Evolutionary conservation across 2,888 invertebrate genomes (phyloP), one percentile per base, ranked within the genome.

Genomic region (Drosophila longiperda): DNA sequence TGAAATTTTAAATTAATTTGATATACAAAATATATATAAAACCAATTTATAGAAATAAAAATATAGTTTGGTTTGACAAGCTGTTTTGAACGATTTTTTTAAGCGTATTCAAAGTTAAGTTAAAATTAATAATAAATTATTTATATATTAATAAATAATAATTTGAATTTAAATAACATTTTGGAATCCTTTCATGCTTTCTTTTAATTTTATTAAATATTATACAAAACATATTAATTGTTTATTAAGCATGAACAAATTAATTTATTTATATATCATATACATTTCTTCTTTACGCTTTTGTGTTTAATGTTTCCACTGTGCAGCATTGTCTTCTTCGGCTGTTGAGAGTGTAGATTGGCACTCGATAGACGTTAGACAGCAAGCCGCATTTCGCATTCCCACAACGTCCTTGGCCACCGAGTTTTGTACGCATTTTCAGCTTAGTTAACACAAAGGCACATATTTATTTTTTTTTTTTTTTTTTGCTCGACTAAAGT

Each of bases 401-500:
- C 80, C 66, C 42, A 82, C 82, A 66, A 66, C 70, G 78, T 87
- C 83, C 80, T 66, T 66, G 66, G 53, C 34, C 54, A 29, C 42
- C 71, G 70, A 78, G 67, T 67, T 68, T 60, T 55, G 66, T n/a
- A 58, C 84, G 82, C 73, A 78, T 84, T 87, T 78, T 84, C 64
- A 75, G 84, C 87, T 82, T 87, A 80, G 85, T 81, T 85, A 87
- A 82, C 83, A 87, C 85, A 85, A 87, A 85, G 82, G 85, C 87
- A 85, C 77, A 87, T 85, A 82, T 85, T 85, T 84, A 80, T 15
- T 0, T 40, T n/a, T 40, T 11, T 34, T 34, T 34, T 33, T 4
- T 4, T n/a, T 34, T 62, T 68, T 55, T 54, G 45, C 17, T 57
- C n/a, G 65, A 66, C 59, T 66, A 38, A 81, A 84, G 73, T 78